A percentile compares a stretch with the other conserved stretches of the same genome.
Conservation (phyloP, 2,888 invertebrate species). For the Dinocampus coccinellae region DNA sequence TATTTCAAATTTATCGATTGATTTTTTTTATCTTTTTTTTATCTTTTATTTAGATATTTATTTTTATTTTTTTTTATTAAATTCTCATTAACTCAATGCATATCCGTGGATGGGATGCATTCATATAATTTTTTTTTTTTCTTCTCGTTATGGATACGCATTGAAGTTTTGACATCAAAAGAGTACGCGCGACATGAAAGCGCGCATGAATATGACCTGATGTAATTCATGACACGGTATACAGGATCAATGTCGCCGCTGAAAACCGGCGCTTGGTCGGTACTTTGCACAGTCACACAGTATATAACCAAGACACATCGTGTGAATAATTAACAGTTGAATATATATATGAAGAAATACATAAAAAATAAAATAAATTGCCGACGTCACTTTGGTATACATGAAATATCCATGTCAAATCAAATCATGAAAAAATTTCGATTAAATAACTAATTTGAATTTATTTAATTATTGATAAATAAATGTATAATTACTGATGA, state of each 20-base stretch:
- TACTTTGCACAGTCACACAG: constrained; percentile 15
- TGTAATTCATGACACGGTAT: constrained; percentile 57
- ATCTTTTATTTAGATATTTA: constrained; percentile 19
- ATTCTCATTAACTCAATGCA: too few species aligned
- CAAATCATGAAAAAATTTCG: too few species aligned
- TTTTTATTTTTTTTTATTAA: constrained; percentile 3
- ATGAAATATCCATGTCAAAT: too few species aligned
- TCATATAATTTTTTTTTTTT: too few species aligned
- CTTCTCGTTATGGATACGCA: background rate
- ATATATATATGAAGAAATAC: background rate
- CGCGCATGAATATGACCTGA: background rate
- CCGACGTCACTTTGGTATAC: too few species aligned
- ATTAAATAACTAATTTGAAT: too few species aligned
- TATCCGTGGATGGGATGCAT: too few species aligned
- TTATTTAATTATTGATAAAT: too few species aligned
- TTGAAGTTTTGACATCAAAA: background rate
- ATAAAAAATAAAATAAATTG: too few species aligned
- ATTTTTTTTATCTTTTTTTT: too few species aligned
- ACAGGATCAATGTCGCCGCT: constrained; percentile 58
- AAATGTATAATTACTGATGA: background rate
- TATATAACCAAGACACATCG: background rate
- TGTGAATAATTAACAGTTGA: background rate
- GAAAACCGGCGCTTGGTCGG: constrained; percentile 23
- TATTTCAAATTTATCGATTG: too few species aligned
- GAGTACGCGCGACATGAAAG: background rate